Evolutionary conservation across 1,140 invertebrate genomes (phyloP), one percentile per base, ranked within the genome.

Genomic region (Schlechtendalia chinensis): DNA sequence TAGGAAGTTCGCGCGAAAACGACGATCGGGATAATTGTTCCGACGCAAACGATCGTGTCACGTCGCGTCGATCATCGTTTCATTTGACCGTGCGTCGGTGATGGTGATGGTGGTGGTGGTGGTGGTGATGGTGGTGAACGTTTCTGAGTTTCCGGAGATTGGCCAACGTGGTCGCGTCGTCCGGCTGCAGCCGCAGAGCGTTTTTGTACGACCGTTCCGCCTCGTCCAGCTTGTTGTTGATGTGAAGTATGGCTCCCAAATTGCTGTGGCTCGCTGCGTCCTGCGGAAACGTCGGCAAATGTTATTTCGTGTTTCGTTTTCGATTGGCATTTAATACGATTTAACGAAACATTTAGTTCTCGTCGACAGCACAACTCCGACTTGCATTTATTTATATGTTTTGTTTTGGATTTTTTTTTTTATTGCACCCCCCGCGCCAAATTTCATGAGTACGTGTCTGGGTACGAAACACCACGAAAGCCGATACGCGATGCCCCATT

Each of bases 191-290:
- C 81, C 90, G 87, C 56, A 97, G 87, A 0, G 96, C 95, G 83
- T 91, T 89, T 81, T 92, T 87, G 86, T 98, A 98, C 71, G 93
- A 92, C 8, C 89, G 86, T 47, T 94, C 93, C 0, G 96, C 96
- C 84, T 96, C 93, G n/a, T 87, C 86, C 81, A 94, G 92, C 87
- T 96, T 96, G 14, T 93, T 93, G 85, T 96, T 95, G 58, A 96
- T 87, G 87, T 97, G 96, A 45, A 96, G 87, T 84, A 98, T 97
- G 59, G 95, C 96, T 19, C 96, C 96, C 47, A 97, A 87, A 86
- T 98, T 98, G 84, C 96, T 96, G 85, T 97, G 94, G 77, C 93
- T 93, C 79, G 93, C 89, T 0, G 95, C 92, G 84, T 96, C 93
- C 91, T 94, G 89, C 22, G 87, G 87, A 84, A 85, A 84, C 80